Evolutionary conservation across 2,888 invertebrate genomes (phyloP).

Genomic region (Tribolium freemani): DNA sequence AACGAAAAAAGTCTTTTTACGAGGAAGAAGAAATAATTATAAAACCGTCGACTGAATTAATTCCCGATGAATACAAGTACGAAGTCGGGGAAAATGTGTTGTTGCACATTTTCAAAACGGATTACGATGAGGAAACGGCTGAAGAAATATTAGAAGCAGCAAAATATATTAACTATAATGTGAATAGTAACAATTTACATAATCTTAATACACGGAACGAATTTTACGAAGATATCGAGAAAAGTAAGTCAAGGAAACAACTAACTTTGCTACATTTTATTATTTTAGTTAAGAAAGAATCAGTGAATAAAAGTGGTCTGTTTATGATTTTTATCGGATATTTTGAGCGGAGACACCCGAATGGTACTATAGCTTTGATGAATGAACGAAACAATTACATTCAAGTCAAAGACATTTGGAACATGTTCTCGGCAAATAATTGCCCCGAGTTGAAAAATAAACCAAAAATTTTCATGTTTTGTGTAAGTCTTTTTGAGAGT

Average conservation of each 20-base stretch:
- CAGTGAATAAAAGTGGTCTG: slow-evolving; percentile 52
- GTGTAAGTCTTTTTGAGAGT: slow-evolving; percentile 49
- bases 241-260: slow-evolving; percentile 48
- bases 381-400: slow-evolving; percentile 33
- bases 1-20: slow-evolving; percentile 8
- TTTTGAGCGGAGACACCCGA: slow-evolving; percentile 35
- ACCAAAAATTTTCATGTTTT: slow-evolving; percentile 64
- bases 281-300: slow-evolving; percentile 47
- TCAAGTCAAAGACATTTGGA: slow-evolving; percentile 56
- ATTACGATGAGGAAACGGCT: slow-evolving; percentile 45
- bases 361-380: slow-evolving; percentile 35
- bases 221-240: slow-evolving; percentile 42
- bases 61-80: slow-evolving; percentile 62
- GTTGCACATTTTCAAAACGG: slow-evolving; percentile 48
- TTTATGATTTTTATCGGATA: slow-evolving; percentile 57
- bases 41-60: slow-evolving; percentile 62
- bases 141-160: slow-evolving; percentile 46
- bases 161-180: slow-evolving; percentile 45
- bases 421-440: slow-evolving; percentile 54
- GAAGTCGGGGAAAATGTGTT: slow-evolving; percentile 32
- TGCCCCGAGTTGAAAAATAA: slow-evolving; percentile 58
- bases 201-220: slow-evolving; percentile 42
- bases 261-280: background rate
- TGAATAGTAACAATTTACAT: slow-evolving; percentile 46
- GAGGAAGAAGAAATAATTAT: slow-evolving; percentile 54